Percentiles rank a stretch among this genome's conserved stretches.
Evolutionary conservation across 2,797 vertebrate species (phyloP).

Genomic region (Natrix natrix): DNA sequence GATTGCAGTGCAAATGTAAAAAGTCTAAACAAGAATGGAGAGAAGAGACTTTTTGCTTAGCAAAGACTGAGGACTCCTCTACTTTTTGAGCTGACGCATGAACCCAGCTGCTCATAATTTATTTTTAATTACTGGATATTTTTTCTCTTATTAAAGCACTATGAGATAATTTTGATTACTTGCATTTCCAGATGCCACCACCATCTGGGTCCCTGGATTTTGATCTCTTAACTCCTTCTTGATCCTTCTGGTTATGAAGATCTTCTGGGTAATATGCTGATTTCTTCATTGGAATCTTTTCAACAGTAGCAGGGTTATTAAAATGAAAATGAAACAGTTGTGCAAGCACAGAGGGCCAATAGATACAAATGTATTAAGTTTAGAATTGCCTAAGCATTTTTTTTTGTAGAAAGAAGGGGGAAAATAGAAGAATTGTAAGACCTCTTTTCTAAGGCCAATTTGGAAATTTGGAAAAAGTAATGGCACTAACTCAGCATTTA

Average conservation of each 20-base stretch:
- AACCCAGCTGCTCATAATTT: not conserved
- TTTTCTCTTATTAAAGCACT: not conserved
- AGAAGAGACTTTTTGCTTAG: not conserved
- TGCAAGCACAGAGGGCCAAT: not conserved
- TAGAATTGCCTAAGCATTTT: not conserved
- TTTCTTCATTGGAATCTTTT: not conserved
- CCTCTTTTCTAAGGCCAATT: not conserved
- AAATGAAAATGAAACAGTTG: not conserved
- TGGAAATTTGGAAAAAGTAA: not conserved
- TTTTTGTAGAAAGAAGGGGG: not conserved
- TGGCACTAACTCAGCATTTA: not conserved
- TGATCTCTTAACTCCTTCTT: not conserved
- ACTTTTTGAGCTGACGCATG: not conserved
- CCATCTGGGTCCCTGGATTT: not conserved
- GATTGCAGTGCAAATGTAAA: not conserved
- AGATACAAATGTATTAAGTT: not conserved
- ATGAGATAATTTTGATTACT: not conserved
- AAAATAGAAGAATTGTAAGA: not conserved
- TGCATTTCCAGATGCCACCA: not conserved
- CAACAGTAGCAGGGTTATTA: not conserved
- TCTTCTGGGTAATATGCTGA: not conserved
- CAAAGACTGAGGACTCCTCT: not conserved
- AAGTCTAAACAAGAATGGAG: not conserved
- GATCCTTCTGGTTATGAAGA: not conserved
- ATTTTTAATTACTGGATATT: slow-evolving; percentile 7